phyloP scores from a whole-genome alignment of 2,888 invertebrate species.

The Druceiella hillmani region DNA sequence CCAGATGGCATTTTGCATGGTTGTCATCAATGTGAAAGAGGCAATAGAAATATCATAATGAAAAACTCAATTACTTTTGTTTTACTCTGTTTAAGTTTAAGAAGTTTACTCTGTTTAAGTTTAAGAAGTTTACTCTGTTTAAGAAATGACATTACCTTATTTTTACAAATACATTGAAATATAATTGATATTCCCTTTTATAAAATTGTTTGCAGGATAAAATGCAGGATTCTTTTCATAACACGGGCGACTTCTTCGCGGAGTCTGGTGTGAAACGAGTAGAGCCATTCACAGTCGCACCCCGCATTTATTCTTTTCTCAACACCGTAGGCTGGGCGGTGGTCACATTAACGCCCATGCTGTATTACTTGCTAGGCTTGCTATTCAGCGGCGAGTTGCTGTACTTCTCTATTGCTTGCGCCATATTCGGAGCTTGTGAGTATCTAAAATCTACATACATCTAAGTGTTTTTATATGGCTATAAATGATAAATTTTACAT shows the following conservation, averaged over 20 bases:
- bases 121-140: too few relatives aligned
- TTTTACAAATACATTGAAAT: too few relatives aligned
- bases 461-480: too few relatives aligned
- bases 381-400: slow-evolving; percentile 68
- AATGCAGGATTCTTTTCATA: slow-evolving; percentile 65
- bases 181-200: too few relatives aligned
- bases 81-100: too few relatives aligned
- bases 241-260: slow-evolving; percentile 74
- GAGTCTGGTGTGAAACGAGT: slow-evolving; percentile 66
- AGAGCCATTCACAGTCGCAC: slow-evolving; percentile 51
- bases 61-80: too few relatives aligned
- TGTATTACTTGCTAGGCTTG: slow-evolving; percentile 61
- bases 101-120: too few relatives aligned
- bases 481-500: too few relatives aligned
- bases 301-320: slow-evolving; percentile 61
- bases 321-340: slow-evolving; percentile 69
- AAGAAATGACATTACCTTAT: not conserved
- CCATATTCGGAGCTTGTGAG: slow-evolving; percentile 73
- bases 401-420: slow-evolving; percentile 62
- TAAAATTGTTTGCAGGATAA: slow-evolving; percentile 52
- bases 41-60: too few relatives aligned
- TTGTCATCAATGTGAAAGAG: too few relatives aligned
- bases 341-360: slow-evolving; percentile 62
- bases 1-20: too few relatives aligned
- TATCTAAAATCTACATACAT: too few relatives aligned